Evolutionary conservation across 2,797 vertebrate species (phyloP).

Genomic region (Atherinosoma microstoma): DNA sequence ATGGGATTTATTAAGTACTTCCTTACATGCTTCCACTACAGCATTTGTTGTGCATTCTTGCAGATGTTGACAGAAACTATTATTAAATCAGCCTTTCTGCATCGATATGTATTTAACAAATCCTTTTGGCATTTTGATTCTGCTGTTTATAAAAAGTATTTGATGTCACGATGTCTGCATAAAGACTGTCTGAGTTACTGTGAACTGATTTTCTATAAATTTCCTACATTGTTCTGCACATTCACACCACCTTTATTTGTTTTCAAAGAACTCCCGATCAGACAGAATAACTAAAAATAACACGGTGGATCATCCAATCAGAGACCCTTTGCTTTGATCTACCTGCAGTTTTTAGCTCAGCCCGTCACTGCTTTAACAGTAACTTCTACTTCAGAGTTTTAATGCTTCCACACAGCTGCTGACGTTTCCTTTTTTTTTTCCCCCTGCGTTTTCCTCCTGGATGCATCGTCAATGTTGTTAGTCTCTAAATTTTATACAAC

Average conservation of each 20-base stretch:
- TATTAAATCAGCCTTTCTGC: neutral
- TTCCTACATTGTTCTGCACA: neutral
- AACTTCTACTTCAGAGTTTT: constrained; percentile 17
- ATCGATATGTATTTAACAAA: constrained; percentile 12
- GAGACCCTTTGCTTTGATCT: constrained; percentile 55
- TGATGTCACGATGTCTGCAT: neutral
- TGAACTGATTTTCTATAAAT: neutral
- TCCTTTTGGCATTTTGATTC: neutral
- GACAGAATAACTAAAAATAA: constrained; percentile 69
- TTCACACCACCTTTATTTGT: constrained; percentile 26
- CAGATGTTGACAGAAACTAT: neutral
- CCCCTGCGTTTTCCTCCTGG: neutral
- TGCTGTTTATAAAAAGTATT: neutral
- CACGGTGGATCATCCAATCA: constrained; percentile 44
- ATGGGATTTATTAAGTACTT: neutral
- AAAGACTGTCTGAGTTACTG: neutral
- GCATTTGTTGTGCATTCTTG: neutral
- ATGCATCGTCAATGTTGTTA: neutral
- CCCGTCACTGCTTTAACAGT: constrained; percentile 16
- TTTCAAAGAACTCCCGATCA: constrained; percentile 53
- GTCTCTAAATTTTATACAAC: neutral
- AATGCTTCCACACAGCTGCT: constrained; percentile 16
- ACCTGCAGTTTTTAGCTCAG: constrained; percentile 58
- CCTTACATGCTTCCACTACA: neutral
- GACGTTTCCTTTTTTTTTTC: neutral